Evolutionary conservation across 2,888 invertebrate genomes (phyloP).

Genomic region (Schizotus pectinicornis): DNA sequence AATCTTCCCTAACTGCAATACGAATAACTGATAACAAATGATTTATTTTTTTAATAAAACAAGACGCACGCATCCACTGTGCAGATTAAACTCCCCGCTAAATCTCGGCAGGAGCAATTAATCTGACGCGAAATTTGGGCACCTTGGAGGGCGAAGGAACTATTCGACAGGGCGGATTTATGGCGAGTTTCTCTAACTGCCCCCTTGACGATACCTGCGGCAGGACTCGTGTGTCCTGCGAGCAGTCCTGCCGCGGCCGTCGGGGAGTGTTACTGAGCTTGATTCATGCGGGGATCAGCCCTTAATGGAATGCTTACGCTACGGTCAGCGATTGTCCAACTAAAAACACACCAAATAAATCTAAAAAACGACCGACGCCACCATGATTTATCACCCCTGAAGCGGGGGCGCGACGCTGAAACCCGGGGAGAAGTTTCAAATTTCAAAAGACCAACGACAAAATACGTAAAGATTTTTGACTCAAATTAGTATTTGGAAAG

Average conservation of each 20-base stretch:
- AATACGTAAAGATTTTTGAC: too few relatives aligned
- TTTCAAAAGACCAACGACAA: too few relatives aligned
- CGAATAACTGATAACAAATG: conserved; percentile 32
- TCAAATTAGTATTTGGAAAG: too few relatives aligned
- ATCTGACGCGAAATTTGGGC: background rate
- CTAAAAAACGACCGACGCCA: conserved; percentile 38
- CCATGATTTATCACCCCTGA: conserved; percentile 24
- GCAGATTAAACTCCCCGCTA: too few relatives aligned
- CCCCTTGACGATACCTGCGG: conserved; percentile 54
- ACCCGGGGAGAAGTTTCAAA: background rate
- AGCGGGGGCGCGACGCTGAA: background rate
- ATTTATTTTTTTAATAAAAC: conserved; percentile 43
- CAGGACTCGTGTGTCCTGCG: conserved; percentile 42
- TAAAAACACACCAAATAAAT: conserved; percentile 48
- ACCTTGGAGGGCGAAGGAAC: conserved; percentile 7
- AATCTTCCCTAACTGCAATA: conserved; percentile 43
- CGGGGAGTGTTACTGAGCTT: conserved; percentile 49
- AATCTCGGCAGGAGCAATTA: background rate
- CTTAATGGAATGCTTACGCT: conserved; percentile 56
- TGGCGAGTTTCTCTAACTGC: conserved; percentile 54
- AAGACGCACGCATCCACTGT: background rate
- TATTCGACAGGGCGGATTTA: conserved; percentile 47
- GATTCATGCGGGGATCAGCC: conserved; percentile 55
- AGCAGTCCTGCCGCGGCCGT: conserved; percentile 36
- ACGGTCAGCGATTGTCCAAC: conserved; percentile 54